phyloP scores from a whole-genome alignment of 2,113 vertebrate genomes.

The Marcusenius ussheri region DNA sequence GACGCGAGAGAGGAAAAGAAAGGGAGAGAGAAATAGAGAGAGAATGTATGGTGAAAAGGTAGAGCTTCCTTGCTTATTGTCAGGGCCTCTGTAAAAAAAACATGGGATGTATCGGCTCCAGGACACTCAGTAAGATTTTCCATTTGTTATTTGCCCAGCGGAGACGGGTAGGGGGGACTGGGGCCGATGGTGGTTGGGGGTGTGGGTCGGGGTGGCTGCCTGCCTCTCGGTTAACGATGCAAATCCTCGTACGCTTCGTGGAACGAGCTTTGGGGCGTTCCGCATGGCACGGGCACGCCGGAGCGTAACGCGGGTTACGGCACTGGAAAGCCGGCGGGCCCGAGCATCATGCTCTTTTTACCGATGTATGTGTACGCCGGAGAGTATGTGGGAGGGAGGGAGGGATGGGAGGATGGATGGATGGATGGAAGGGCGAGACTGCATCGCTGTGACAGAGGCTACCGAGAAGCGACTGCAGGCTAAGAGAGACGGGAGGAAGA shows the following conservation, averaged over 20 bases:
- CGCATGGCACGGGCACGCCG: neutral
- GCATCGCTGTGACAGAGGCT: slow-evolving; percentile 43
- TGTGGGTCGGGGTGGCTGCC: slow-evolving; percentile 24
- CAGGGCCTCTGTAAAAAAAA: slow-evolving; percentile 69
- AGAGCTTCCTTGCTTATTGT: slow-evolving; percentile 65
- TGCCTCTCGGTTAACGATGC: slow-evolving; percentile 18
- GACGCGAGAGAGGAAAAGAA: slow-evolving; percentile 33
- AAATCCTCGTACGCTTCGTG: slow-evolving; percentile 12
- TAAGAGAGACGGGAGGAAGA: slow-evolving; percentile 18
- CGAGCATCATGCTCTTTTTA: slow-evolving; percentile 43
- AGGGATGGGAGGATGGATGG: slow-evolving; percentile 42
- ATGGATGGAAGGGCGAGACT: slow-evolving; percentile 38
- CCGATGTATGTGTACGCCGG: slow-evolving; percentile 67
- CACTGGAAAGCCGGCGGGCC: slow-evolving; percentile 47
- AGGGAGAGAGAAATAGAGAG: slow-evolving; percentile 42
- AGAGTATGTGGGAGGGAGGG: slow-evolving; percentile 51
- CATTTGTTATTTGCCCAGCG: slow-evolving; percentile 39
- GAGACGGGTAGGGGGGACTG: slow-evolving; percentile 20
- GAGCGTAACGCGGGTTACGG: slow-evolving; percentile 26
- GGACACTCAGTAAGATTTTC: slow-evolving; percentile 66
- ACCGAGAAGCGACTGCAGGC: slow-evolving; percentile 39
- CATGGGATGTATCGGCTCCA: slow-evolving; percentile 75
- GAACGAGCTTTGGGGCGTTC: neutral
- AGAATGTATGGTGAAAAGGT: slow-evolving; percentile 66
- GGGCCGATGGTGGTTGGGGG: slow-evolving; percentile 27